Evolutionary conservation across 23 tunicate genomes (phyloP), one percentile per base, ranked within the genome.

Genomic region (Corella eumyota): DNA sequence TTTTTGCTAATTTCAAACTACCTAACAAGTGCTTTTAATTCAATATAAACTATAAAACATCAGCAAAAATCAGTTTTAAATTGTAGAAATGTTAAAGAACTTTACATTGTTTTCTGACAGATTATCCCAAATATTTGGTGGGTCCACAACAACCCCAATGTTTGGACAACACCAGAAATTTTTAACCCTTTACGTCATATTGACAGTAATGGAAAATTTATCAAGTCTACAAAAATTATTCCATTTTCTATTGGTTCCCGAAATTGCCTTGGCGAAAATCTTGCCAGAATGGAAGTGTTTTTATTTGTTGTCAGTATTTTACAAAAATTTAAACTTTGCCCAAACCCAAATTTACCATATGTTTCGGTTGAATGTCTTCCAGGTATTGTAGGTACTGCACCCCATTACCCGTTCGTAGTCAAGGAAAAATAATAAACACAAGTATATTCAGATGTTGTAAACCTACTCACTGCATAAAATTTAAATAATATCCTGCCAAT

Each of bases 251-350:
- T 54, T 2, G 60, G 60, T 26, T n/a, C 60, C 5, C 27, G 60
- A 25, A 54, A 54, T 15, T 54, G 60, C 23, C 6, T 24, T 32
- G 60, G 60, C 13, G 60, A 54, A 54, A 54, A 54, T 17, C 29
- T 54, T 32, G 60, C 60, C 4, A 54, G 60, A 25, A 54, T 54
- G 60, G 60, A 54, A 25, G 60, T 54, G 27, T 54, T 54, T 7
- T 15, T 54, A 33, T 54, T 54, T 54, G 34, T 54, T 7, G 60
- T 54, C 60, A 54, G 60, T 23, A 26, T 54, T 7, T 2, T 54
- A 3, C 60, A 54, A 25, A 54, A 54, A 33, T 54, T 54, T 54
- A 33, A 54, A 4, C 6, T 54, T 54, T 34, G 27, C 2, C 60
- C 60, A 4, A 54, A 54, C 23, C 60, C 60, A 3, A 7, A 23